These are phyloP conservation scores for Sander vitreus DNA, from an alignment of 2,113 vertebrate genomes.

Conservation along the genomic window DNA sequence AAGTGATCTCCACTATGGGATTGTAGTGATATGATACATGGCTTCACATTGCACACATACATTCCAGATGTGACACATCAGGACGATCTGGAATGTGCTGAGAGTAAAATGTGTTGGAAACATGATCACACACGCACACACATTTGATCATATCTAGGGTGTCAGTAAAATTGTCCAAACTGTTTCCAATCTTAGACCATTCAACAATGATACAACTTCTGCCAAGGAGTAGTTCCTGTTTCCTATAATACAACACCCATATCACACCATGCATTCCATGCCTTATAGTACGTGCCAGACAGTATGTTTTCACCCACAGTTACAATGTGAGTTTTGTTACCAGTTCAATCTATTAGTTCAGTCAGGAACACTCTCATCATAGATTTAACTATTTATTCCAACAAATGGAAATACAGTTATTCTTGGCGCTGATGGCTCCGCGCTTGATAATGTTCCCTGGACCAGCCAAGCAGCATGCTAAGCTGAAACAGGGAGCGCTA, in stretches of 20 bases:
- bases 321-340: background rate
- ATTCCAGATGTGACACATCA: constrained; percentile 32
- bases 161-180: constrained; percentile 1
- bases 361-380: too few relatives aligned
- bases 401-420: too few relatives aligned
- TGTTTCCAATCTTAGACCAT: background rate
- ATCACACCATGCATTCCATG: background rate
- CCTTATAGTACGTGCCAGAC: background rate
- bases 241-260: background rate
- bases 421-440: too few relatives aligned
- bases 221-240: background rate
- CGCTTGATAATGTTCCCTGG: too few relatives aligned
- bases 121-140: background rate
- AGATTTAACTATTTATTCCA: too few relatives aligned
- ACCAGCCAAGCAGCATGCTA: too few relatives aligned
- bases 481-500: too few relatives aligned
- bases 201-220: background rate
- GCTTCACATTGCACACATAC: background rate
- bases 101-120: constrained; percentile 35
- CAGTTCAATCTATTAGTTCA: background rate
- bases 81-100: constrained; percentile 38
- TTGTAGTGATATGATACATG: constrained; percentile 1
- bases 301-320: background rate
- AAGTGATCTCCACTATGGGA: background rate
- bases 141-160: background rate